phyloP scores from a whole-genome alignment of 2,888 invertebrate species.

The Meloe dianella region DNA sequence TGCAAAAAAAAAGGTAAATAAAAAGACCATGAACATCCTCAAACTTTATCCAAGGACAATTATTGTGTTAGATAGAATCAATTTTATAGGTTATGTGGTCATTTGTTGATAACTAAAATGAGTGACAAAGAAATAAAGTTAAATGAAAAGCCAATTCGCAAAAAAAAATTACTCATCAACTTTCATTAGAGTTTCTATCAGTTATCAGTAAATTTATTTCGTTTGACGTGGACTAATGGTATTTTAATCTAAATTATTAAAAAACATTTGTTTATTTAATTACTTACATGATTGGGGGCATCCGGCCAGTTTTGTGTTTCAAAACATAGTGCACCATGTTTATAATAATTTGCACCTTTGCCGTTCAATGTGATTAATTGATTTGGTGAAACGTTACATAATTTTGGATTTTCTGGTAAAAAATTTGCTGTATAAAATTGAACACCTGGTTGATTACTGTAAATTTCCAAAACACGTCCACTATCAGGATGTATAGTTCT shows the following conservation, averaged over 20 bases:
- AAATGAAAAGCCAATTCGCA: too few relatives aligned
- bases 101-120: background rate
- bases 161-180: too few relatives aligned
- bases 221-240: too few relatives aligned
- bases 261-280: too few relatives aligned
- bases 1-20: constrained; percentile 57
- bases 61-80: background rate
- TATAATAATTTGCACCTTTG: constrained; percentile 46
- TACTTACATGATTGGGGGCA: constrained; percentile 79
- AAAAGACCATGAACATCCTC: background rate
- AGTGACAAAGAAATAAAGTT: too few relatives aligned
- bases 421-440: constrained; percentile 88
- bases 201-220: too few relatives aligned
- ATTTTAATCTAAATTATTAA: too few relatives aligned
- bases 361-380: constrained; percentile 40
- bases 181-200: too few relatives aligned
- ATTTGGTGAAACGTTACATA: constrained; percentile 40
- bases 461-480: constrained; percentile 80
- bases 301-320: constrained; percentile 95
- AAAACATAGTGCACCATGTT: constrained; percentile 77
- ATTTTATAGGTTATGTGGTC: too few relatives aligned
- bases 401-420: constrained; percentile 65
- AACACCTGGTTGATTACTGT: constrained; percentile 87
- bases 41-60: background rate
- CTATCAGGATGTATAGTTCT: constrained; percentile 70